Base-by-base conservation (phyloP, 1,140 invertebrate species). In the Oscheius sp. region DNA sequence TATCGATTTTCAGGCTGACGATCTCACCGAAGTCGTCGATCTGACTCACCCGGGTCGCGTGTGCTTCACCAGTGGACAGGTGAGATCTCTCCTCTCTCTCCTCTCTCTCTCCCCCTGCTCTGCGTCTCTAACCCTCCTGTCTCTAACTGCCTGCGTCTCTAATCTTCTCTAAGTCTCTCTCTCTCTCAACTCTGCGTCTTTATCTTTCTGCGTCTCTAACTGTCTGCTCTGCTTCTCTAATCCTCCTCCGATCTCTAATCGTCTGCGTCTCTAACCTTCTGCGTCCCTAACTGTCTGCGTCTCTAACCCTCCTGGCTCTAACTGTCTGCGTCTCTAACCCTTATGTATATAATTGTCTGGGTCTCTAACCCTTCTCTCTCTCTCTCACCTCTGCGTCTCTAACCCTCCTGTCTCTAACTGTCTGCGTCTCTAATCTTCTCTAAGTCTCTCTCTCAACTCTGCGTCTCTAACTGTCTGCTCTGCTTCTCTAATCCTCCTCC, bases 21-120 rank as follows among this genome's bases (percentile, higher is more conserved):
- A 45, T 26, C 42, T 79, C 15, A 79, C 49, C 7, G 23, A 77
- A 28, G 32, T 78, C 32, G 68, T 65, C 4, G 52, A 73, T 49
- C 58, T 29, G 2, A 32, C 23, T 0, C 32, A 34, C 15, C 77
- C 78, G 1, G 77, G 77, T 32, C 28, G 58, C 2, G 76, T 77
- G 10, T 31, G 23, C 2, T 77, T 46, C 42, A 73, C 67, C 23
- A 35, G 42, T 45, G 78, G 76, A 65, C 73, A 77, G 77, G 77
- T 78, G 49, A 2, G 45, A 15, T 4, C 49, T 55, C 28, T 55
- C 15, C 28, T 55, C 23, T 26, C 28, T 13, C 7, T 13, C 7
- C 23, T 23, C 15, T 13, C 28, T 13, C 49, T 15, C 10, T 15
- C 31, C 10, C 35, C 49, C 76, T 77, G 1, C 45, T 77, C 74